Evolutionary conservation across 2,797 vertebrate species (phyloP), one percentile per base, ranked within the genome.

Genomic region (Lacerta bilineata): DNA sequence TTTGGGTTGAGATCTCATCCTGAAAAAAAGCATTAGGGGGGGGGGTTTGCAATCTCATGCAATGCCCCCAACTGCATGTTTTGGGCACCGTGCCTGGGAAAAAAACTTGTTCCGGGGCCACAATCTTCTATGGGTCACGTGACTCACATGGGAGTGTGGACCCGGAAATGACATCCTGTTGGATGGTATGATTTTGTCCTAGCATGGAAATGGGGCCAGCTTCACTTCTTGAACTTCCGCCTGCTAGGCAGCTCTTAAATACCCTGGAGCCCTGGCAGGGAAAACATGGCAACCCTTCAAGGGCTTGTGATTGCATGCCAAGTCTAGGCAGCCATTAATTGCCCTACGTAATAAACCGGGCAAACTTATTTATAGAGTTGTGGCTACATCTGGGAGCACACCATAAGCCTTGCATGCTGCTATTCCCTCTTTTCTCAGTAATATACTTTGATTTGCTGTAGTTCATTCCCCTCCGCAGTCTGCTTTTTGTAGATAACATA

Each of bases 401-500:
- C 91, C 90, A 86, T 93, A 94, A 95, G 88, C 82, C 93, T 91
- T 85, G 93, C 87, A 92, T 91, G 83, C 74, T 88, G 77, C 89
- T 94, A 88, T 91, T 90, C 91, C 90, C 84, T 91, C 84, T 92
- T 94, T 74, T 89, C 93, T 91, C 86, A 91, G 94, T 94, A 95
- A 95, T 93, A 94, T 93, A 93, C 95, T 95, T 95, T 96, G 94
- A 95, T 95, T 95, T 95, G 94, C 91, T 0, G 88, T 93, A 96
- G 95, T 95, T 95, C 94, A 95, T 95, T 95, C 96, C 94, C 94
- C 88, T 95, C 95, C 94, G 91, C 95, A 96, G 95, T 94, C 96
- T 96, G 96, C 93, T 95, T 96, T 95, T 94, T 94, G 94, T 94
- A 96, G 96, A 95, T 96, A 96, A 96, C 95, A 95, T 95, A 95